A percentile compares a stretch with the other conserved stretches of the same genome.
These are phyloP conservation scores for Pseudomyrmex flavicornis DNA, from an alignment of 1,140 invertebrate genomes.

Conservation along the genomic window DNA sequence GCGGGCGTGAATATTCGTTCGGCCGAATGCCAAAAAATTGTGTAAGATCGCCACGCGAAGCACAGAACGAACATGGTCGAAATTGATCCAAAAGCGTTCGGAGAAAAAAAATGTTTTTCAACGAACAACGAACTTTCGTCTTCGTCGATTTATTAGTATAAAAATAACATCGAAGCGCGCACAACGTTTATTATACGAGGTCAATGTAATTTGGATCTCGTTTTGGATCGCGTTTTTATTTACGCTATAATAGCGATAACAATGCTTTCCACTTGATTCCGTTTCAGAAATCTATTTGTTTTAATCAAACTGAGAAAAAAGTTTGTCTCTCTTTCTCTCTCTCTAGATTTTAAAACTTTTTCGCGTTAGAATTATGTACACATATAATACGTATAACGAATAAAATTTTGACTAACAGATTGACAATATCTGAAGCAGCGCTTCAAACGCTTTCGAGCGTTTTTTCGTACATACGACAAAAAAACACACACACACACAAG, in stretches of 20 bases:
- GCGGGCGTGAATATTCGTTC: constrained; percentile 5
- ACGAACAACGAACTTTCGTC: neutral
- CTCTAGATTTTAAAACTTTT: too few relatives aligned
- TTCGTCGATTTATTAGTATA: neutral
- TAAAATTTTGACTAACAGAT: too few relatives aligned
- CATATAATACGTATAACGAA: too few relatives aligned
- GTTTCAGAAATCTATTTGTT: too few relatives aligned
- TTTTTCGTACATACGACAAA: too few relatives aligned
- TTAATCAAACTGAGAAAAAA: too few relatives aligned
- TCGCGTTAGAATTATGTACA: too few relatives aligned
- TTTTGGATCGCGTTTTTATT: neutral
- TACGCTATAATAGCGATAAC: neutral
- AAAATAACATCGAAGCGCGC: neutral
- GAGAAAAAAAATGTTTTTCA: constrained; percentile 10
- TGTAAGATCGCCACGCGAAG: constrained; percentile 20
- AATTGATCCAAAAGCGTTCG: constrained; percentile 25
- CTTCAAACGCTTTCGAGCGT: too few relatives aligned
- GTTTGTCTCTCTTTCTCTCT: too few relatives aligned
- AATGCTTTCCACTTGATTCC: too few relatives aligned
- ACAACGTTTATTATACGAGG: neutral
- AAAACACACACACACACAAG: neutral
- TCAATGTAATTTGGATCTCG: constrained; percentile 9
- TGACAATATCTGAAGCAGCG: too few relatives aligned
- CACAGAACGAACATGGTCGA: constrained; percentile 28
- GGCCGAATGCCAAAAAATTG: constrained; percentile 34